Conservation (phyloP, 2,888 invertebrate species). For the Acanthoscelides obtectus region DNA sequence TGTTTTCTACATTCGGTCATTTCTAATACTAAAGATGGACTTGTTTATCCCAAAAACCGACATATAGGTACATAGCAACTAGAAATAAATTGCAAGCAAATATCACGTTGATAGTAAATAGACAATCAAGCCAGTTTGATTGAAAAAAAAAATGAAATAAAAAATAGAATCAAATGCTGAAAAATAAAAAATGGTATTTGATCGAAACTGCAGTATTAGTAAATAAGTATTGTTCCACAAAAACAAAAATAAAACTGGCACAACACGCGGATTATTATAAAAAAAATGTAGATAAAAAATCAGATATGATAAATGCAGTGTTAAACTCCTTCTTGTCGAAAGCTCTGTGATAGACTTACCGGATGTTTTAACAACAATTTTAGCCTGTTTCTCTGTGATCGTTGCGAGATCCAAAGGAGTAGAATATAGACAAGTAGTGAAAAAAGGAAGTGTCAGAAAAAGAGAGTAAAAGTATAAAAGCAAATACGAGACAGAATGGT, state of each 20-base stretch:
- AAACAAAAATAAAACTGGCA: slow-evolving; percentile 24
- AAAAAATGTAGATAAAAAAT: slow-evolving; percentile 2
- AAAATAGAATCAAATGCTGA: background rate
- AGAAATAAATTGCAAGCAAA: background rate
- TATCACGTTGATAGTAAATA: too few relatives aligned
- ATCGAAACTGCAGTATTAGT: slow-evolving; percentile 16
- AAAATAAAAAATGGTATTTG: background rate
- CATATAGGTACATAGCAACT: too few relatives aligned
- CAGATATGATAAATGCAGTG: slow-evolving; percentile 19
- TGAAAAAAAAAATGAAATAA: too few relatives aligned
- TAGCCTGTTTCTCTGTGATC: slow-evolving; percentile 51
- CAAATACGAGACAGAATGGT: slow-evolving; percentile 44
- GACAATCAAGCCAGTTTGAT: too few relatives aligned
- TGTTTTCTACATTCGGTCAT: too few relatives aligned
- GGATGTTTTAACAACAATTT: slow-evolving; percentile 50
- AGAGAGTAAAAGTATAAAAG: slow-evolving; percentile 40
- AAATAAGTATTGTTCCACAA: slow-evolving; percentile 36
- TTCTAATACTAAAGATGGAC: too few relatives aligned
- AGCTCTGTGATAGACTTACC: slow-evolving; percentile 49
- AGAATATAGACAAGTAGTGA: slow-evolving; percentile 51
- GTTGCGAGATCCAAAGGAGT: slow-evolving; percentile 46
- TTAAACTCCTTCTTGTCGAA: slow-evolving; percentile 42
- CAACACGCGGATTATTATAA: slow-evolving; percentile 23
- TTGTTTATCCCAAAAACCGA: too few relatives aligned
- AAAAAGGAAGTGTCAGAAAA: slow-evolving; percentile 53